Evolutionary conservation across 2,888 invertebrate genomes (phyloP).

Genomic region (Plebejus argus): DNA sequence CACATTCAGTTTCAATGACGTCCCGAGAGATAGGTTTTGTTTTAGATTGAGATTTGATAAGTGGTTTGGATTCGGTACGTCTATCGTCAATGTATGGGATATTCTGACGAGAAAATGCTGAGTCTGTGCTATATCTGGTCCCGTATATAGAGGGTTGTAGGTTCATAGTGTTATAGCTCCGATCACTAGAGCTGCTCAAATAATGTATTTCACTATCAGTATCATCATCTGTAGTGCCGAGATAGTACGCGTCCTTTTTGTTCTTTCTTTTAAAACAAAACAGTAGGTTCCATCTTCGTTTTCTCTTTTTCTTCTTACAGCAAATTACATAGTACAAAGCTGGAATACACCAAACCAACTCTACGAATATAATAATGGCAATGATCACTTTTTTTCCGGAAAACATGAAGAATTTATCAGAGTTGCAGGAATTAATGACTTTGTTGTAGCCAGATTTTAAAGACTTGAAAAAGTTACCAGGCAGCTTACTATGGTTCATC

Average conservation of each 20-base stretch:
- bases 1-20: neutral
- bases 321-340: conserved; percentile 46
- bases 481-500: conserved; percentile 50
- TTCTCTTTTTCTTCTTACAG: conserved; percentile 40
- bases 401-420: conserved; percentile 41
- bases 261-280: conserved; percentile 32
- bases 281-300: conserved; percentile 9
- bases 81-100: neutral
- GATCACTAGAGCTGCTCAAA: neutral
- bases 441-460: conserved; percentile 34
- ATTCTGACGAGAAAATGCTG: neutral
- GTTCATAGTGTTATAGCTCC: neutral
- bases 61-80: neutral
- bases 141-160: conserved; percentile 9
- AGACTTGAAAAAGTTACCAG: conserved; percentile 38
- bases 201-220: conserved; percentile 8
- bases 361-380: conserved; percentile 55
- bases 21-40: neutral
- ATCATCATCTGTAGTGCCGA: neutral
- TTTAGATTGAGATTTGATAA: neutral
- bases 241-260: conserved; percentile 3
- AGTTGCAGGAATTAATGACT: conserved; percentile 6
- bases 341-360: conserved; percentile 63
- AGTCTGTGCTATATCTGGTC: neutral
- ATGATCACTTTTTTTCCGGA: conserved; percentile 58